A percentile compares a stretch with the other conserved stretches of the same genome.
Conservation (phyloP, 2,113 vertebrate species). For the Anolis sagrei region DNA sequence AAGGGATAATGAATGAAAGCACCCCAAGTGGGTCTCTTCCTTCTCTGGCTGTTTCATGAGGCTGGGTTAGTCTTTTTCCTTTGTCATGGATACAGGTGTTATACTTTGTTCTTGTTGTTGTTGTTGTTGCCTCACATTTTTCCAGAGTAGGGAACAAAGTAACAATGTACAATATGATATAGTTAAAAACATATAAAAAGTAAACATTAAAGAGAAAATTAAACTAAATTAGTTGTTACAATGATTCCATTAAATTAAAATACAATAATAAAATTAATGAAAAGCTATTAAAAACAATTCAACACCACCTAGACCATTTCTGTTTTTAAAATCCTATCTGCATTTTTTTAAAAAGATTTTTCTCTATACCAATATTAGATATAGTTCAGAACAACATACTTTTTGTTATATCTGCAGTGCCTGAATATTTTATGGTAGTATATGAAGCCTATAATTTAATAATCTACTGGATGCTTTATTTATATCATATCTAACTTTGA, state of each 20-base stretch:
- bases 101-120: background rate
- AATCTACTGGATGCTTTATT: background rate
- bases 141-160: too few species aligned
- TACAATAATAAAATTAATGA: background rate
- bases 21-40: background rate
- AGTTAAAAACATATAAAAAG: too few species aligned
- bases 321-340: too few species aligned
- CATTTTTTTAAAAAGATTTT: too few species aligned
- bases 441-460: background rate
- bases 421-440: background rate
- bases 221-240: too few species aligned
- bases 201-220: too few species aligned
- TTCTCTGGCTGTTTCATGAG: background rate
- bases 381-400: background rate
- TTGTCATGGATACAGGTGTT: background rate
- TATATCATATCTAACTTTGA: conserved; percentile 3
- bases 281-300: too few species aligned
- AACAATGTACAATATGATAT: too few species aligned
- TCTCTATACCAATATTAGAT: background rate
- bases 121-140: too few species aligned
- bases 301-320: too few species aligned
- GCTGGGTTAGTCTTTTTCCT: background rate
- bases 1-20: background rate
- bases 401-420: background rate
- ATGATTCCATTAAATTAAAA: background rate